Evolutionary conservation across 2,113 vertebrate genomes (phyloP), one percentile per base, ranked within the genome.

Genomic region (Arizona elegans): DNA sequence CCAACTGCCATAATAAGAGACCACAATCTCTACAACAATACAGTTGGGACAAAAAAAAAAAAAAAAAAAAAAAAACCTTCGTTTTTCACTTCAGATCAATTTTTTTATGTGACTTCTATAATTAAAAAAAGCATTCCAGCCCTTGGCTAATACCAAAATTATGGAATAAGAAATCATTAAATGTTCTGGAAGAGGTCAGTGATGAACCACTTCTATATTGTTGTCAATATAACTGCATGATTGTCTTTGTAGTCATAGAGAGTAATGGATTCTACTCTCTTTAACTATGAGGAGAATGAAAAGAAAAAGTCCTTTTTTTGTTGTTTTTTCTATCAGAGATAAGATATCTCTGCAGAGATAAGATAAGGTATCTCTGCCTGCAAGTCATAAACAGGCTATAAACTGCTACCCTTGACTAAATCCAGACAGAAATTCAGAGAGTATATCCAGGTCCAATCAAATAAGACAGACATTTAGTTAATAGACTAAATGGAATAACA

Each of bases 291-390:
- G 15, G 38, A 11, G 15, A 50, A 17, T 52, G 21, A 54, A 85
- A 91, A 24, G 21, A 26, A 55, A 91, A 55, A 90, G 87, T 38
- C 11, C 8, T 33, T 29, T 23, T 23, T 52, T 8, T 0, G 90
- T 91, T 94, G 43, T 56, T 88, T 33, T 6, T 12, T 53, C 65
- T 53, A 54, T 95, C 15, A 2, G 43, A 43, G 43, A 43, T 43
- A 33, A 56, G 47, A 19, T 0, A 10, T 92, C 5, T 0, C 0
- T 12, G 87, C 2, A n/a, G n/a, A n/a, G n/a, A n/a, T n/a, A n/a
- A 43, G 43, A 43, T 43, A 33, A 56, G 47, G 23, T 0, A 10
- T 92, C 5, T 0, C 0, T 12, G 87, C 2, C 91, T 58, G 89
- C 93, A 91, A 91, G 92, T 29, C 29, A 10, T 58, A 58, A 91